Percentiles rank a stretch among this genome's conserved stretches.
These are phyloP conservation scores for Amphiprion percula DNA, from an alignment of 2,113 vertebrate species.

Conservation along the genomic window DNA sequence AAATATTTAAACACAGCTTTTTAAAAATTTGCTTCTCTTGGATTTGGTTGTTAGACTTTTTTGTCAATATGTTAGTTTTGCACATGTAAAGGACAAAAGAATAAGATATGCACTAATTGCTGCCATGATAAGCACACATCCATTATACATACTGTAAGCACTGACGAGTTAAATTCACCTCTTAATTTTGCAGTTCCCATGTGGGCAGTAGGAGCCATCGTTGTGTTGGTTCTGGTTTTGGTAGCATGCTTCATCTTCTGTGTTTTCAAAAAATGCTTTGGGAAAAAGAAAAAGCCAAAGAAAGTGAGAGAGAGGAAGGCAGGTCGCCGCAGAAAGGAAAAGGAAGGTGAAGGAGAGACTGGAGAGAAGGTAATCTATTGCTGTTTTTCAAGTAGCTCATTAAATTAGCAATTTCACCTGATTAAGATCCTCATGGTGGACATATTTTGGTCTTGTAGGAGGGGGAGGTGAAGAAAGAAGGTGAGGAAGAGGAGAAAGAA, in stretches of 20 bases:
- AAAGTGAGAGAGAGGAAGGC: conserved; percentile 88
- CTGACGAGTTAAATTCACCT: background rate
- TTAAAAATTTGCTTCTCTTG: background rate
- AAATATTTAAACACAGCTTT: no score
- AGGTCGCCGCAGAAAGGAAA: conserved; percentile 79
- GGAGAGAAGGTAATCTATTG: conserved; percentile 71
- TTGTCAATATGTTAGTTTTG: background rate
- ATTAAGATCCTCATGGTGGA: background rate
- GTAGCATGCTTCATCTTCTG: conserved; percentile 87
- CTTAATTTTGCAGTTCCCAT: conserved; percentile 83
- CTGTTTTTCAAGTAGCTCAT: background rate
- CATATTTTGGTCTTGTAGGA: conserved; percentile 64
- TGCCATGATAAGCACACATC: background rate
- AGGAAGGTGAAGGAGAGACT: conserved; percentile 72
- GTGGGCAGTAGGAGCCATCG: conserved; percentile 89
- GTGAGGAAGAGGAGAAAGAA: conserved; percentile 82
- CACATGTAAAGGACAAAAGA: background rate
- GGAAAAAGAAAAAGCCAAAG: conserved; percentile 88
- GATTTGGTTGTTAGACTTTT: background rate
- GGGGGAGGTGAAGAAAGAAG: conserved; percentile 87
- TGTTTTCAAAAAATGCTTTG: conserved; percentile 87
- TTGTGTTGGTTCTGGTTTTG: conserved; percentile 84
- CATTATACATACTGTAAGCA: background rate
- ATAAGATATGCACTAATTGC: background rate
- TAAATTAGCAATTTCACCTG: conserved; percentile 5